These are phyloP conservation scores for Solea senegalensis DNA, from an alignment of 2,113 vertebrate genomes.

Conservation along the genomic window DNA sequence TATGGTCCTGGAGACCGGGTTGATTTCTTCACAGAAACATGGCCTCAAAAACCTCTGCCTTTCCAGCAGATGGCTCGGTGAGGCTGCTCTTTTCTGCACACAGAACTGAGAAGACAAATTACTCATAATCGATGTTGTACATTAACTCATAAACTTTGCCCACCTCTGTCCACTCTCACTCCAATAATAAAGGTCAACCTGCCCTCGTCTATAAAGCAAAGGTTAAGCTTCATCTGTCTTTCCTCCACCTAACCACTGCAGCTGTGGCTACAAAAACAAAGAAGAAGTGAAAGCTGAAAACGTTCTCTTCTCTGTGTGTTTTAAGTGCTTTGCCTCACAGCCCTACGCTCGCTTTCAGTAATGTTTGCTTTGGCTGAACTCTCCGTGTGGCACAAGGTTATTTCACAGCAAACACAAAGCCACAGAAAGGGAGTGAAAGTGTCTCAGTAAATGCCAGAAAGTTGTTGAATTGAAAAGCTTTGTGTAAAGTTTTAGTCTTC, in stretches of 20 bases:
- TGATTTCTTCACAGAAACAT: too few relatives aligned
- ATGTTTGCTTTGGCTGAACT: conserved; percentile 30
- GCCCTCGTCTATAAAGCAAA: neutral
- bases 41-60: too few relatives aligned
- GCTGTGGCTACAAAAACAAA: neutral
- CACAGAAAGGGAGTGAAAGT: neutral
- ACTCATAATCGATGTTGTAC: neutral
- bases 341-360: neutral
- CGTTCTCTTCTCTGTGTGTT: neutral
- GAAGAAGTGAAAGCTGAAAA: neutral
- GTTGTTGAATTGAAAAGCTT: conserved; percentile 9
- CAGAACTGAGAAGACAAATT: neutral
- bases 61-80: too few relatives aligned
- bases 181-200: conserved; percentile 6
- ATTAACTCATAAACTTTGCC: conserved; percentile 16
- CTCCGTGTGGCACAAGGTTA: conserved; percentile 25
- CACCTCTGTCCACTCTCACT: neutral
- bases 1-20: too few relatives aligned
- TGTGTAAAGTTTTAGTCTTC: conserved; percentile 20
- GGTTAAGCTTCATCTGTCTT: too few relatives aligned
- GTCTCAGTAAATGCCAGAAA: conserved; percentile 18
- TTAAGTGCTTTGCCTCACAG: conserved; percentile 13
- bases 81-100: too few relatives aligned
- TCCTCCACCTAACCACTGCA: too few relatives aligned
- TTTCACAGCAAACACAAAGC: conserved; percentile 28